Evolutionary conservation across 2,797 vertebrate species (phyloP), one percentile per base, ranked within the genome.

Genomic region (Periophthalmus magnuspinnatus): DNA sequence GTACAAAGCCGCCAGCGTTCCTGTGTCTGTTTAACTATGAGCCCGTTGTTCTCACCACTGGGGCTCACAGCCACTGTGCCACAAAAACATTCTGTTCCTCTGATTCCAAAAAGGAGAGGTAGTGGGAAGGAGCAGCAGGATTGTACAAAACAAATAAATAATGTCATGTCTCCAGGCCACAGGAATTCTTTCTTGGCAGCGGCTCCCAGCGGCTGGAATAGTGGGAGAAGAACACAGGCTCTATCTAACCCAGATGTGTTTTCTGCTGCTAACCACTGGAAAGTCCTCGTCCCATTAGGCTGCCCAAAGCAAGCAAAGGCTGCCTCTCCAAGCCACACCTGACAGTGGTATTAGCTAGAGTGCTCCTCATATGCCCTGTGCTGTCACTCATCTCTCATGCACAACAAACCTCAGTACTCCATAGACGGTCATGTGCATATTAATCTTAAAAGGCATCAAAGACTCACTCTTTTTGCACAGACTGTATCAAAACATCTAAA

Each of bases 71-170:
- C 81, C 80, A 78, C 83, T 79, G 81, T 91, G 93, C 95, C 94
- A 95, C 92, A 93, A 93, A 95, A 94, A 96, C 95, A 96, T 95
- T 96, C 93, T 95, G 95, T 96, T 95, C 95, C 91, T 85, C 91
- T 83, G 90, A 93, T 92, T 95, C 94, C 93, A 94, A 87, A 91
- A 83, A 90, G 75, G 72, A 88, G 87, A 85, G 88, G 87, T 90
- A 84, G 89, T 86, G 89, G 88, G 84, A 85, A 84, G 87, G 71
- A 90, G 90, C 90, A 92, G 93, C 83, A 68, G 93, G 94, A 93
- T 91, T 61, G 84, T 82, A 84, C 84, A 89, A 92, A 95, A 95
- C 93, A 95, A 95, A 95, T 93, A 96, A 95, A 95, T 94, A 94
- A 95, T 91, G 92, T 87, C 91, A 93, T 93, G 94, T 93, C 93